phyloP scores from a whole-genome alignment of 2,888 invertebrate genomes.

The Lycophotia porphyrea region DNA sequence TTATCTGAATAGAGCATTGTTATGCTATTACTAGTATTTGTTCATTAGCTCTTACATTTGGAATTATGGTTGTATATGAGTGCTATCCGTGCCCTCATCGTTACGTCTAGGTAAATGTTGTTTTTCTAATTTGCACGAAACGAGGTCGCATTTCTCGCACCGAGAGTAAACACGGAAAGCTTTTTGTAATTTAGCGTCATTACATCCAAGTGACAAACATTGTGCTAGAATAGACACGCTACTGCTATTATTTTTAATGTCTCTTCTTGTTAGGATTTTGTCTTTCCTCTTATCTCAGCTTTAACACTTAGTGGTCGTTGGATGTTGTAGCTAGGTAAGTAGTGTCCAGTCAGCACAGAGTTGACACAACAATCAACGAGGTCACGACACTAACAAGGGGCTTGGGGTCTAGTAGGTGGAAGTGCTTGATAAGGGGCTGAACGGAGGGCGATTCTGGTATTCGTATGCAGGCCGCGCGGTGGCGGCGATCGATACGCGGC shows the following conservation, averaged over 20 bases:
- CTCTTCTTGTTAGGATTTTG: neutral
- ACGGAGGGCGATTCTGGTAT: conserved; percentile 86
- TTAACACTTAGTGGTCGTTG: conserved; percentile 57
- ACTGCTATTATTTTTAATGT: conserved; percentile 58
- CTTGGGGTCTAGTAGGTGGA: conserved; percentile 81
- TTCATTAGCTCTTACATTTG: conserved; percentile 21
- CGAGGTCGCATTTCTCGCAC: conserved; percentile 78
- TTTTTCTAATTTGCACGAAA: conserved; percentile 76
- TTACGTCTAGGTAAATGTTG: conserved; percentile 75
- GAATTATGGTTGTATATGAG: conserved; percentile 12
- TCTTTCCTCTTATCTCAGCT: conserved; percentile 30
- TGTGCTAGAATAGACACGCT: conserved; percentile 66
- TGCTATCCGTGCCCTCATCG: conserved; percentile 75
- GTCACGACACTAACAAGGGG: conserved; percentile 82
- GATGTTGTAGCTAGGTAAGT: conserved; percentile 44
- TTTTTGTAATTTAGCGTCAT: conserved; percentile 78
- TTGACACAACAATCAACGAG: conserved; percentile 80
- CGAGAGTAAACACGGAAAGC: conserved; percentile 77
- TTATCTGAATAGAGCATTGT: conserved; percentile 35
- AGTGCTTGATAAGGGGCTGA: conserved; percentile 86
- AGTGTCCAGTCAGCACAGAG: conserved; percentile 59
- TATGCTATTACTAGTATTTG: conserved; percentile 29
- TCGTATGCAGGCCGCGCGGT: conserved; percentile 89
- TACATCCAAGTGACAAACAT: conserved; percentile 72
- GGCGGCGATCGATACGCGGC: conserved; percentile 89